Evolutionary conservation across 2,797 vertebrate genomes (phyloP), one percentile per base, ranked within the genome.

Genomic region (Pantherophis alleghaniensis): DNA sequence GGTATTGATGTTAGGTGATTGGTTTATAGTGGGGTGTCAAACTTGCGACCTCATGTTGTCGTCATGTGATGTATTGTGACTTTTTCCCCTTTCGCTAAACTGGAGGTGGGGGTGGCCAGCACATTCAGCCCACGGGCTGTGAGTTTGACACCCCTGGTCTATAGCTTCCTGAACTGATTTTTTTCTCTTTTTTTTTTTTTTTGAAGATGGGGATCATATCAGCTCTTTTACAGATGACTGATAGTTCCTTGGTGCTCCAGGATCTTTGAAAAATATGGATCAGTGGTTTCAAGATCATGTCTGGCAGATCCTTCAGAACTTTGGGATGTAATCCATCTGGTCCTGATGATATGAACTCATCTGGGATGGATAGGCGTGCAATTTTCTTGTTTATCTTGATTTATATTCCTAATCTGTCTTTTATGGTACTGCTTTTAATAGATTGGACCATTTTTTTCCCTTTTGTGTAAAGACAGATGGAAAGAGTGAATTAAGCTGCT

Each of bases 61-160:
- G 0, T 56, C 55, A 56, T 3, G 56, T 56, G 56, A 56, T 14
- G 14, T 10, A 53, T 53, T 0, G 9, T 10, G 51, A 53, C 51
- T 53, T 53, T 53, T 53, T 53, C 7, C 51, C 51, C 56, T 5
- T 57, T 57, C 16, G 0, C 56, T 57, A 57, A 57, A 57, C 56
- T 57, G 56, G 56, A 16, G 56, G 5, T 57, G 14, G 5, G 56
- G 16, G 14, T 56, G 56, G 56, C 4, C 56, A 16, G 56, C 13
- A 57, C 56, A 57, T 57, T 14, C 1, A 0, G 56, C 56, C 56
- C 3, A 0, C 0, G 0, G 4, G 56, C 56, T 18, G 13, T 0
- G 5, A 18, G 63, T n/a, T 66, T 66, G 28, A 66, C 63, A n/a
- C 4, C 28, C 63, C 2, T 66, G 63, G 12, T n/a, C 63, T 69